Conservation (phyloP, 1,140 invertebrate species). For the Solen grandis region DNA sequence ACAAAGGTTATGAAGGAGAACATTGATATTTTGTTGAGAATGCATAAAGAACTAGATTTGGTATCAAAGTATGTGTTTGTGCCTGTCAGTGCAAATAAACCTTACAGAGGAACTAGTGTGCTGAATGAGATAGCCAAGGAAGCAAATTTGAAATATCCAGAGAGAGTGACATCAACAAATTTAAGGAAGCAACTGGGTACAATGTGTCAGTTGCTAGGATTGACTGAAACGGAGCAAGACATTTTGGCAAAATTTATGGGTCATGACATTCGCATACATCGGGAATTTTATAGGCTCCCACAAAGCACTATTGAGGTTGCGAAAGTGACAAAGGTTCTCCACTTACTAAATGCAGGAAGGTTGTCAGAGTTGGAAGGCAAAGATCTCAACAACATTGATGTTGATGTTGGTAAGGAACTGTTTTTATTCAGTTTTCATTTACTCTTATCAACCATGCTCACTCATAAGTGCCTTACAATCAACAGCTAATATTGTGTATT, state of each 20-base stretch:
- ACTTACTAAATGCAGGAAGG: no score
- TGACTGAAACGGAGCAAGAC: conserved; percentile 59
- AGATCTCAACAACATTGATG: no score
- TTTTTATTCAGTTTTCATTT: no score
- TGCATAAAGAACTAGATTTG: background rate
- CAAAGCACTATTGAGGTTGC: conserved; percentile 65
- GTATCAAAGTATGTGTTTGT: conserved; percentile 29
- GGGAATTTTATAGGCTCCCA: conserved; percentile 64
- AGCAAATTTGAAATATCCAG: background rate
- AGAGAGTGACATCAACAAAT: conserved; percentile 20
- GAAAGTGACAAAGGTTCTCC: conserved; percentile 62
- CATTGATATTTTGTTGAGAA: background rate
- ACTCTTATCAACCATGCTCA: no score
- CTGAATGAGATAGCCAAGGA: background rate
- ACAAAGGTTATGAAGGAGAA: background rate
- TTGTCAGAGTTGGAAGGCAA: no score
- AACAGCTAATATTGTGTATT: no score
- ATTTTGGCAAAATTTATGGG: conserved; percentile 63
- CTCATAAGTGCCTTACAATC: no score
- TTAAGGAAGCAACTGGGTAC: conserved; percentile 22
- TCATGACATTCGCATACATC: conserved; percentile 65
- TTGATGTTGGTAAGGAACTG: no score
- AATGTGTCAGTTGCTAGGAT: conserved; percentile 34
- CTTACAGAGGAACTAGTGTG: conserved; percentile 12
- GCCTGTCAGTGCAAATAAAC: background rate